Evolutionary conservation across 1,140 invertebrate species (phyloP), one percentile per base, ranked within the genome.

Genomic region (Drosophila persimilis): DNA sequence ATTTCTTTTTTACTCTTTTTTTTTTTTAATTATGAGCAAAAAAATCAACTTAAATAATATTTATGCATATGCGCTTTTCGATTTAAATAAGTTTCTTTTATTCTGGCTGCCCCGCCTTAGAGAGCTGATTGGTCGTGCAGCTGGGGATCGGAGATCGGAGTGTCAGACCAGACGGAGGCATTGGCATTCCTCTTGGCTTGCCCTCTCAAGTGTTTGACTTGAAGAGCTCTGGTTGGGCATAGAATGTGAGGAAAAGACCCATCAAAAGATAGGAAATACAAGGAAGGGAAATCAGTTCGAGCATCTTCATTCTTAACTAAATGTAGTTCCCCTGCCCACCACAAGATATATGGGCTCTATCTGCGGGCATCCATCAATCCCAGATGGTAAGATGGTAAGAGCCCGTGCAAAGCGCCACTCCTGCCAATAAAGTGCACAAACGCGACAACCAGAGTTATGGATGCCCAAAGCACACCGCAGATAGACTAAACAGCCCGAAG

Each of bases 41-140:
- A 85, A 81, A 77, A 29, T 54, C 78, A 88, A 78, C 74, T 88
- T 79, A 79, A 86, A 86, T 83, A 86, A 83, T 83, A 88, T 86
- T 89, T 88, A 86, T 89, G 78, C 79, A 75, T 88, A 63, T 88
- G 62, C 74, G 74, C 61, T 59, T 83, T 86, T 83, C 78, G 74
- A 83, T 86, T 86, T 89, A 76, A 86, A 88, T 86, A 86, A 83
- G 71, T 79, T 75, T 48, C 64, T 61, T 59, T 76, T 60, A 78
- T 75, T 60, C 51, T 7, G 50, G 8, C 29, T 29, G 76, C 69
- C 58, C 50, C 76, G 60, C 54, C 58, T 63, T 44, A 15, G n/a
- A 17, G 64, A 57, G 48, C 44, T 61, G 53, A 78, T 73, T 64
- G 70, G 52, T 47, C 59, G 9, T 39, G 59, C n/a, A 31, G 11